phyloP scores from a whole-genome alignment of 1,140 invertebrate species.

The Ganaspis sp. region DNA sequence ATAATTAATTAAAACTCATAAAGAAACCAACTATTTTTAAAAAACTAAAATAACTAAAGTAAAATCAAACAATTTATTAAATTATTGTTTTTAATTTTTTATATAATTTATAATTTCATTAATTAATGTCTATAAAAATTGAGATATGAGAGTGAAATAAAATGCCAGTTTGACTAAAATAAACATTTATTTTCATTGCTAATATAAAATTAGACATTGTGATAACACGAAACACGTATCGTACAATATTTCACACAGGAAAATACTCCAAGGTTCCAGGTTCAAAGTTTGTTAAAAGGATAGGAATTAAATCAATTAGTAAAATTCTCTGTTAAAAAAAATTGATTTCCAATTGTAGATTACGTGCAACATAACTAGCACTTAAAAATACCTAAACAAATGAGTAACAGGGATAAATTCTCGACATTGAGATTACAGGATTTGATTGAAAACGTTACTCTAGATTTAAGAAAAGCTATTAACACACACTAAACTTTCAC shows the following conservation, averaged over 20 bases:
- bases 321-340: conserved; percentile 29
- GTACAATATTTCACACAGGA: conserved; percentile 73
- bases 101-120: too few relatives aligned
- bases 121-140: too few relatives aligned
- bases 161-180: conserved; percentile 55
- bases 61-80: too few relatives aligned
- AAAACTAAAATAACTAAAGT: too few relatives aligned
- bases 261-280: conserved; percentile 33
- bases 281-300: conserved; percentile 32
- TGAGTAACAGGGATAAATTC: conserved; percentile 2
- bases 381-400: conserved; percentile 21
- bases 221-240: conserved; percentile 70
- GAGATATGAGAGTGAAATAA: too few relatives aligned
- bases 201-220: conserved; percentile 73
- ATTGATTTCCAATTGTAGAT: conserved; percentile 19
- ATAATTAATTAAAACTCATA: too few relatives aligned
- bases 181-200: conserved; percentile 71
- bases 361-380: conserved; percentile 29
- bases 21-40: too few relatives aligned
- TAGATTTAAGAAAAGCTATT: conserved; percentile 20
- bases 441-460: conserved; percentile 25
- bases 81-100: too few relatives aligned
- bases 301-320: conserved; percentile 31
- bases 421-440: conserved; percentile 1
- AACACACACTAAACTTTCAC: conserved; percentile 7